Conservation (phyloP, 2,888 invertebrate genomes). For the Drosophila subsilvestris region DNA sequence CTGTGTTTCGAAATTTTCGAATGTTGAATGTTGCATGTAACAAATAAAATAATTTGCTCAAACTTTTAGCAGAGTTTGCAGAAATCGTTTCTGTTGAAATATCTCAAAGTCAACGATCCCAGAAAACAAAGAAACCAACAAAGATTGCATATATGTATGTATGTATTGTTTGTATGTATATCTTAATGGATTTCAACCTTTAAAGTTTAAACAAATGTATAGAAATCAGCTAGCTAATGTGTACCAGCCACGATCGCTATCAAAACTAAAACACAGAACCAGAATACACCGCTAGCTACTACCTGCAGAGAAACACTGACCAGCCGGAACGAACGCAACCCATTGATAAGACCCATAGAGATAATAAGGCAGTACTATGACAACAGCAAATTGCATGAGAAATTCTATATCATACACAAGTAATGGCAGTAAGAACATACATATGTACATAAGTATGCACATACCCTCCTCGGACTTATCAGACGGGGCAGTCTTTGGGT, state of each 20-base stretch:
- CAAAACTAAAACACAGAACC: neutral
- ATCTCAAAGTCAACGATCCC: neutral
- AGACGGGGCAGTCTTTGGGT: neutral
- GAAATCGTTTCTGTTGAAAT: neutral
- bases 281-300: conserved; percentile 22
- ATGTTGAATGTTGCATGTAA: too few species aligned
- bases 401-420: conserved; percentile 39
- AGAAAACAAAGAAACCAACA: neutral
- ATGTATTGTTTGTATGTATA: too few species aligned
- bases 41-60: too few species aligned
- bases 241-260: conserved; percentile 32
- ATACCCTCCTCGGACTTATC: neutral
- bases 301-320: conserved; percentile 11
- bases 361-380: conserved; percentile 54
- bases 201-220: neutral
- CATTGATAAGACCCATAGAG: conserved; percentile 59
- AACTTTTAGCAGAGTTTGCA: neutral
- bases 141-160: neutral
- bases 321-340: conserved; percentile 17
- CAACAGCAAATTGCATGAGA: conserved; percentile 67
- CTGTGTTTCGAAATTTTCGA: too few species aligned
- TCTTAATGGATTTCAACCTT: neutral
- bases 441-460: conserved; percentile 17
- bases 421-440: conserved; percentile 43
- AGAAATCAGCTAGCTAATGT: neutral